These are phyloP conservation scores for Trachelipus rathkii DNA, from an alignment of 1,140 invertebrate species.

Conservation along the genomic window DNA sequence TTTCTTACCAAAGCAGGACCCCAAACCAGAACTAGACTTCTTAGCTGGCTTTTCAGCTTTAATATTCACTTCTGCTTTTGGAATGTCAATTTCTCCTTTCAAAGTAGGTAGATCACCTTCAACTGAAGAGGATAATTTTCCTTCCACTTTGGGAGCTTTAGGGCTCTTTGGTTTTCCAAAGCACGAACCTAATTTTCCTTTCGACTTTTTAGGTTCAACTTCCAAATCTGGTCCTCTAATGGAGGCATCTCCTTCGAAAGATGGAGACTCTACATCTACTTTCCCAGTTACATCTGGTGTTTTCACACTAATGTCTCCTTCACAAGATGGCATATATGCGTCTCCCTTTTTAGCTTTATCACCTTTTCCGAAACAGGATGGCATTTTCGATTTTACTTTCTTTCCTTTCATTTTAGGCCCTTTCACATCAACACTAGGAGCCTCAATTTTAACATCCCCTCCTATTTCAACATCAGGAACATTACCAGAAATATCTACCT, in stretches of 20 bases:
- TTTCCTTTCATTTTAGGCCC: too few relatives aligned
- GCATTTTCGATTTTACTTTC: background rate
- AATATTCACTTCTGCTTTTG: slow-evolving; percentile 20
- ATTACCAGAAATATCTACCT: too few relatives aligned
- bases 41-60: background rate
- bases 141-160: too few relatives aligned
- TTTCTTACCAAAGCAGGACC: slow-evolving; percentile 28
- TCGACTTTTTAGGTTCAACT: slow-evolving; percentile 22
- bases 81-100: slow-evolving; percentile 11
- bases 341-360: background rate
- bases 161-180: slow-evolving; percentile 20
- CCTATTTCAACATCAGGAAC: background rate
- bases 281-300: background rate
- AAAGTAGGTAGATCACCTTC: slow-evolving; percentile 24
- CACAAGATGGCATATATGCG: background rate
- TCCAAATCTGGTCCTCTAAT: background rate
- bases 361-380: background rate
- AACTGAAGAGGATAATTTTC: background rate
- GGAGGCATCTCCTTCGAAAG: slow-evolving; percentile 17
- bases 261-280: too few relatives aligned
- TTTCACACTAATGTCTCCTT: slow-evolving; percentile 18
- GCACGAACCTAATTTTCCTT: slow-evolving; percentile 23
- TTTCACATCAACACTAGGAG: background rate
- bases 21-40: slow-evolving; percentile 35
- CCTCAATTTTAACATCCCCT: background rate